Evolutionary conservation across 2,113 vertebrate genomes (phyloP).

Genomic region (Hystrix brachyura): DNA sequence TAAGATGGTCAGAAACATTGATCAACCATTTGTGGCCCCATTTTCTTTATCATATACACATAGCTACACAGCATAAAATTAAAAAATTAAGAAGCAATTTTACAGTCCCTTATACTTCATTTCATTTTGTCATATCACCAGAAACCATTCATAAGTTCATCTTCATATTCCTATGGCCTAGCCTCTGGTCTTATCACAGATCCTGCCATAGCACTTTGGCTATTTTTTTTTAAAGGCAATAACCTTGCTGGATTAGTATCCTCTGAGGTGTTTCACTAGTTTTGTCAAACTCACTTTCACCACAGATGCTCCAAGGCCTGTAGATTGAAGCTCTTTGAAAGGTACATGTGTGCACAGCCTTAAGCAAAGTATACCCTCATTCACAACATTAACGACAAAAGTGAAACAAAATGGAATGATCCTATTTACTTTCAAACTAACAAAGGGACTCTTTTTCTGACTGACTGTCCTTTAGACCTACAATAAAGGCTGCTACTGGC

Average conservation of each 20-base stretch:
- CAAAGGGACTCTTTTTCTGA: neutral
- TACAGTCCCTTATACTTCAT: slow-evolving; percentile 59
- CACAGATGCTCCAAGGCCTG: neutral
- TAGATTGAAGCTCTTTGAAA: slow-evolving; percentile 47
- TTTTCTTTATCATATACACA: slow-evolving; percentile 62
- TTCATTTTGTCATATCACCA: slow-evolving; percentile 64
- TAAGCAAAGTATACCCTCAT: slow-evolving; percentile 26
- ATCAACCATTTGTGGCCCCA: slow-evolving; percentile 5
- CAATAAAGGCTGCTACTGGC: slow-evolving; percentile 1
- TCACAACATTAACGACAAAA: slow-evolving; percentile 48
- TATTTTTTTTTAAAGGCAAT: slow-evolving; percentile 29
- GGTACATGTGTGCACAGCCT: neutral
- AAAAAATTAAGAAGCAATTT: slow-evolving; percentile 71
- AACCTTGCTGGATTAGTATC: slow-evolving; percentile 57
- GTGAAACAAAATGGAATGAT: slow-evolving; percentile 31
- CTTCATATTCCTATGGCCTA: slow-evolving; percentile 63
- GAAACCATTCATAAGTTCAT: slow-evolving; percentile 58
- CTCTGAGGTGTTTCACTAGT: slow-evolving; percentile 63
- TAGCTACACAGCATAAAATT: slow-evolving; percentile 46
- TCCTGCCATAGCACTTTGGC: slow-evolving; percentile 50
- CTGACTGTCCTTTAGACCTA: neutral
- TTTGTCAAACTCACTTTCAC: slow-evolving; percentile 42
- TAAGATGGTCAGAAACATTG: slow-evolving; percentile 55
- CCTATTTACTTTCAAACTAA: slow-evolving; percentile 33
- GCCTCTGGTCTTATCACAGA: slow-evolving; percentile 55